Evolutionary conservation across 1,140 invertebrate genomes (phyloP).

Genomic region (Diabrotica virgifera): DNA sequence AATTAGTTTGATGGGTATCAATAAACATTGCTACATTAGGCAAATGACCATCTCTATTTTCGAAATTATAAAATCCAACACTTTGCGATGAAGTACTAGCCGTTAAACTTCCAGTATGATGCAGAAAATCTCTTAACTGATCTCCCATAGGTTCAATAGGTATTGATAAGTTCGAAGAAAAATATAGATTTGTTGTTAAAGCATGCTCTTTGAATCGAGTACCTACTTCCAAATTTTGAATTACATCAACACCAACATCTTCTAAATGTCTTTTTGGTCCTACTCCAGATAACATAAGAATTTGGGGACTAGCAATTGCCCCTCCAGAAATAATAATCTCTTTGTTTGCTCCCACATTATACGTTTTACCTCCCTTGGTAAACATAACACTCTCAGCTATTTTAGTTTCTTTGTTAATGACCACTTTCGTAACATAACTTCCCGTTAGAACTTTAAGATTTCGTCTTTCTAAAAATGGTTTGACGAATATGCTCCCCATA

Average conservation of each 20-base stretch:
- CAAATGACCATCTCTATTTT: conserved; percentile 25
- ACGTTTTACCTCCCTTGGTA: conserved; percentile 41
- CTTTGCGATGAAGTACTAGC: conserved; percentile 23
- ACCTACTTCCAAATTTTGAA: conserved; percentile 61
- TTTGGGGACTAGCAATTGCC: conserved; percentile 48
- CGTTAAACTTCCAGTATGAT: conserved; percentile 28
- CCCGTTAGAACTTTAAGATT: conserved; percentile 55
- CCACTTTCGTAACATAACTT: conserved; percentile 49
- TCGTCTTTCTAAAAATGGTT: conserved; percentile 47
- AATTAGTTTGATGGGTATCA: conserved; percentile 4
- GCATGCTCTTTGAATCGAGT: conserved; percentile 85
- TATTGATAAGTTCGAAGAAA: conserved; percentile 13
- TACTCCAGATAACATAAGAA: conserved; percentile 60
- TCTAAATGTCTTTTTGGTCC: conserved; percentile 53
- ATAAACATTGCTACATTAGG: conserved; percentile 23
- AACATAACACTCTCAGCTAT: conserved; percentile 61
- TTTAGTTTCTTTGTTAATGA: conserved; percentile 56
- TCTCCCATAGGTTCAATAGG: conserved; percentile 19
- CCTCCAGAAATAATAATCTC: conserved; percentile 61
- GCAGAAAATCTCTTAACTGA: conserved; percentile 25
- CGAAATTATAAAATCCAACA: conserved; percentile 25
- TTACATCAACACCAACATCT: conserved; percentile 45
- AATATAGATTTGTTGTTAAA: conserved; percentile 45
- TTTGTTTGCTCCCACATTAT: conserved; percentile 48
- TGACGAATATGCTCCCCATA: conserved; percentile 57